A percentile compares a stretch with the other conserved stretches of the same genome.
phyloP scores from a whole-genome alignment of 2,113 vertebrate genomes.

The Trogon melanurus region DNA sequence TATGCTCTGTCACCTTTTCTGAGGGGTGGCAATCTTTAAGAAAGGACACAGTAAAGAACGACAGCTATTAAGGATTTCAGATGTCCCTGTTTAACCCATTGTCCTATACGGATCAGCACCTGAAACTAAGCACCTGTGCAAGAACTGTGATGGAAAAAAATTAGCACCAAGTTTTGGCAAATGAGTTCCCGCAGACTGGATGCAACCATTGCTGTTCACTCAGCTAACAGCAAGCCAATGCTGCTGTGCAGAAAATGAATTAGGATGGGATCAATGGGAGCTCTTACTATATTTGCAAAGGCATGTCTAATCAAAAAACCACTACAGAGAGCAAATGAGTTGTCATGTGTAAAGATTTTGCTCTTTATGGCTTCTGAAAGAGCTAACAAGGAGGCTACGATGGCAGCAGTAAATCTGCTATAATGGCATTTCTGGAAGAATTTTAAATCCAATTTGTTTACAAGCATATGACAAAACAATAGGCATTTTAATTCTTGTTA shows the following conservation, averaged over 20 bases:
- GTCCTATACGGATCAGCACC: not conserved
- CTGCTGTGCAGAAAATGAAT: not conserved
- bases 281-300: not conserved
- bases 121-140: not conserved
- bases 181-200: not conserved
- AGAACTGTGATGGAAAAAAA: not conserved
- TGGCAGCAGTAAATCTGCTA: not conserved
- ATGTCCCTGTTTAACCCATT: not conserved
- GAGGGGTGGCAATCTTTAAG: not conserved
- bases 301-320: not conserved
- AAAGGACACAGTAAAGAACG: not conserved
- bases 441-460: slow-evolving; percentile 48
- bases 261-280: not conserved
- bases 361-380: not conserved
- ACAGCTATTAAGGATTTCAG: not conserved
- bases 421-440: slow-evolving; percentile 16
- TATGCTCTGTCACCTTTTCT: not conserved
- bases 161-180: not conserved
- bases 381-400: not conserved
- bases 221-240: not conserved
- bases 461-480: slow-evolving; percentile 27
- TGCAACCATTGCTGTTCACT: not conserved
- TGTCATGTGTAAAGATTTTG: not conserved
- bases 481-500: slow-evolving; percentile 17
- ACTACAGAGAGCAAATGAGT: not conserved